These are phyloP conservation scores for Centropus unirufus DNA, from an alignment of 2,113 vertebrate genomes.

Conservation along the genomic window DNA sequence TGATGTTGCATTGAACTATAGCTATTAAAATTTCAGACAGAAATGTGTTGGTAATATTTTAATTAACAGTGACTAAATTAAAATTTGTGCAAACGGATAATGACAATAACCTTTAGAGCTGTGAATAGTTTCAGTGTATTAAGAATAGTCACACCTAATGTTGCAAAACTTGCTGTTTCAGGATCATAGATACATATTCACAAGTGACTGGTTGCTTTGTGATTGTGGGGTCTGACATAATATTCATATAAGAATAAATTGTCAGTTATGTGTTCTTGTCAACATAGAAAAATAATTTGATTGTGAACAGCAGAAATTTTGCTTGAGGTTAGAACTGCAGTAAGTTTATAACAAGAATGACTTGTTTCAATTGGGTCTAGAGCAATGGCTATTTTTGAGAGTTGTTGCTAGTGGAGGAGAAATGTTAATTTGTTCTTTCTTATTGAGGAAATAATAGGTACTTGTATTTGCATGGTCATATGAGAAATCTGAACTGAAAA, in stretches of 20 bases:
- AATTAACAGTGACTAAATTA: not conserved
- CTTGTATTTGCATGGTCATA: not conserved
- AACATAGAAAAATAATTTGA: not conserved
- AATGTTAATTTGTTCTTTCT: not conserved
- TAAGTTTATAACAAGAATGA: not conserved
- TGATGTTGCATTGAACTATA: not conserved
- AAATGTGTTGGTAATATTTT: not conserved
- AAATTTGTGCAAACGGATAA: not conserved
- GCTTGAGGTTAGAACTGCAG: not conserved
- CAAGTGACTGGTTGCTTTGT: not conserved
- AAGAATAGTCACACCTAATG: not conserved
- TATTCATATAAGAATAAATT: not conserved
- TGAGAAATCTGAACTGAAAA: not conserved
- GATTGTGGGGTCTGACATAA: not conserved
- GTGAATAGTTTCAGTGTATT: not conserved
- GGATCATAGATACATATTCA: not conserved
- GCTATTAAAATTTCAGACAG: not conserved
- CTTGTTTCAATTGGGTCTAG: not conserved
- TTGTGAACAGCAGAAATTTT: not conserved
- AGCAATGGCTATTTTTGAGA: not conserved
- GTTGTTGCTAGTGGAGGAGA: not conserved
- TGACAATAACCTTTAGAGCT: not conserved
- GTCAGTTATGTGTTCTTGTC: not conserved
- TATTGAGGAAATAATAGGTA: not conserved
- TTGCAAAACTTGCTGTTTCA: not conserved